A percentile compares a stretch with the other conserved stretches of the same genome.
Conservation (phyloP, 1,140 invertebrate genomes). For the Branchinecta lindahli region DNA sequence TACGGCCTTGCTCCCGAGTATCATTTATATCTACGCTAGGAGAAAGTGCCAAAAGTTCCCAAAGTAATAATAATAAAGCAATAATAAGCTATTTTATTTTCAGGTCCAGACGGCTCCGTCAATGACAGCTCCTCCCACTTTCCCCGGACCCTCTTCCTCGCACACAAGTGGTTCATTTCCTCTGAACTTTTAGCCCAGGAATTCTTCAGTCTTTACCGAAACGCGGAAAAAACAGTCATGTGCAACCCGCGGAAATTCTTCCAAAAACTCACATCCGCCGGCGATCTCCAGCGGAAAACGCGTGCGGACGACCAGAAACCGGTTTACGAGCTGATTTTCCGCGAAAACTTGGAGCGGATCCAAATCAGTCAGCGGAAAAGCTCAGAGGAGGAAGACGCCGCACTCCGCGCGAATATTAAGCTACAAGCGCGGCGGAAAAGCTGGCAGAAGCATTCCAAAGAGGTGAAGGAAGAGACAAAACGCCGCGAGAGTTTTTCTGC, state of each 20-base stretch:
- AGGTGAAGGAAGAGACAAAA: background rate
- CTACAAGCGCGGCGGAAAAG: background rate
- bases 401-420: background rate
- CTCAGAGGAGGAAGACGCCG: background rate
- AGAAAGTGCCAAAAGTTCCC: too few species aligned
- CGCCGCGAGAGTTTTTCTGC: background rate
- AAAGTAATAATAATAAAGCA: too few species aligned
- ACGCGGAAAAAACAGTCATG: conserved; percentile 1
- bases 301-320: background rate
- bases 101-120: conserved; percentile 17
- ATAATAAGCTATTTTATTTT: background rate
- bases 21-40: too few species aligned
- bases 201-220: conserved; percentile 3
- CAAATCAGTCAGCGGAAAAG: background rate
- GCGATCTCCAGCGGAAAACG: background rate
- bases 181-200: conserved; percentile 16
- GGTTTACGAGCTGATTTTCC: background rate
- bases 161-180: conserved; percentile 18
- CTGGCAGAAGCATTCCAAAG: background rate
- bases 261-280: background rate
- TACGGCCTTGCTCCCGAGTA: too few species aligned
- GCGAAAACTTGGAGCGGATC: background rate
- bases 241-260: background rate
- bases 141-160: conserved; percentile 16
- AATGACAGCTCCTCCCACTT: conserved; percentile 14